These are phyloP conservation scores for Siniperca chuatsi DNA, from an alignment of 2,113 vertebrate genomes.

Conservation along the genomic window DNA sequence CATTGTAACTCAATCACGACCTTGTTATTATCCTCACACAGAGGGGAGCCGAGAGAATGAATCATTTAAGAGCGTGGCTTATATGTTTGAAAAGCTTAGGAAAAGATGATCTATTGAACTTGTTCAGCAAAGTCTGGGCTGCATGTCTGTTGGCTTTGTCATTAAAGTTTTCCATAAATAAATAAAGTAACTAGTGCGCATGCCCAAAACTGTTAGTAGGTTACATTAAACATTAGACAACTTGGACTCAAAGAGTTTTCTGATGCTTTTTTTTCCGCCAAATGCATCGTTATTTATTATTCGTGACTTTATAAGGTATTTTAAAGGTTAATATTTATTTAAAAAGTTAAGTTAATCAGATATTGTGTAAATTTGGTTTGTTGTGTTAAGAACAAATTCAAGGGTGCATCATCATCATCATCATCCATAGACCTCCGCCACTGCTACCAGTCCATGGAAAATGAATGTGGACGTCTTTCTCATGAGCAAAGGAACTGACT, in stretches of 20 bases:
- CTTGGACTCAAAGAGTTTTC: neutral
- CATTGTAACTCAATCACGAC: slow-evolving; percentile 80
- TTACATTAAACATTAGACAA: neutral
- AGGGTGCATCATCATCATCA: neutral
- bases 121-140: neutral
- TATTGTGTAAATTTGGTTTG: neutral
- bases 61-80: slow-evolving; percentile 70
- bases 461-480: slow-evolving; percentile 34
- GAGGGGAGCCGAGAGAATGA: slow-evolving; percentile 50
- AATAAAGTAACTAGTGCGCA: slow-evolving; percentile 2
- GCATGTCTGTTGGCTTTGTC: neutral
- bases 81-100: slow-evolving; percentile 7
- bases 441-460: slow-evolving; percentile 25
- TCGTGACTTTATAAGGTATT: too few species aligned
- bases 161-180: neutral
- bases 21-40: slow-evolving; percentile 62
- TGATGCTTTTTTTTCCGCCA: neutral
- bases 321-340: neutral
- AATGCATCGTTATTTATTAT: too few species aligned
- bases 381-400: neutral
- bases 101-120: slow-evolving; percentile 20
- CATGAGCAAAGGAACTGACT: slow-evolving; percentile 63
- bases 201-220: neutral
- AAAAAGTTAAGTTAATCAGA: neutral
- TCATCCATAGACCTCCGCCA: neutral